These are phyloP conservation scores for Montipora cactus DNA, from an alignment of 64 coral and sea anemone genomes.

Conservation along the genomic window DNA sequence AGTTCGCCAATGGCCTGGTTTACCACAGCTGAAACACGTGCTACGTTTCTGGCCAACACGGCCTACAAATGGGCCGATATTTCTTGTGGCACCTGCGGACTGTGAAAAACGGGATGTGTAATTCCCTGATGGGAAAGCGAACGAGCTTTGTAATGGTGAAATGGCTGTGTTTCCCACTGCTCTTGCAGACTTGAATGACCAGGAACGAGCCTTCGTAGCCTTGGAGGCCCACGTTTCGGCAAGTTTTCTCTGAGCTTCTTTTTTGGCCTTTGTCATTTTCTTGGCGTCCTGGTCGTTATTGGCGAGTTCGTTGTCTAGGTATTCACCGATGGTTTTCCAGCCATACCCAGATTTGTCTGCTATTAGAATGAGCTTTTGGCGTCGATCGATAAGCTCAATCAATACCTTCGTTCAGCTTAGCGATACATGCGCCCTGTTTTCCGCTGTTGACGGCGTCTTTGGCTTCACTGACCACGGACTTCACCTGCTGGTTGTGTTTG, in stretches of 20 bases:
- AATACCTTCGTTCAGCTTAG: neutral
- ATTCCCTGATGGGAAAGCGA: too few species aligned
- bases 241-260: conserved; percentile 21
- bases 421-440: neutral
- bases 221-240: neutral
- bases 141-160: too few species aligned
- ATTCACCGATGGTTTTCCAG: neutral
- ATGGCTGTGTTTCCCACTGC: too few species aligned
- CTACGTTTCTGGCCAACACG: neutral
- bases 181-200: neutral
- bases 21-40: neutral
- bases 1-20: neutral
- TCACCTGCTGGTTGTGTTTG: neutral
- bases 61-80: neutral
- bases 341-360: neutral
- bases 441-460: neutral
- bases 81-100: neutral
- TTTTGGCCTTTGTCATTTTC: conserved; percentile 57
- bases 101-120: too few species aligned
- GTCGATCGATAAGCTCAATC: neutral
- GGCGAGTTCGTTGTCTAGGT: neutral
- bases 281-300: conserved; percentile 31
- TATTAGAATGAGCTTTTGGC: conserved; percentile 11
- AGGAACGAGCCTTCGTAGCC: neutral
- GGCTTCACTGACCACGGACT: neutral